phyloP scores from a whole-genome alignment of 2,888 invertebrate species.

The Napeogenes inachia region DNA sequence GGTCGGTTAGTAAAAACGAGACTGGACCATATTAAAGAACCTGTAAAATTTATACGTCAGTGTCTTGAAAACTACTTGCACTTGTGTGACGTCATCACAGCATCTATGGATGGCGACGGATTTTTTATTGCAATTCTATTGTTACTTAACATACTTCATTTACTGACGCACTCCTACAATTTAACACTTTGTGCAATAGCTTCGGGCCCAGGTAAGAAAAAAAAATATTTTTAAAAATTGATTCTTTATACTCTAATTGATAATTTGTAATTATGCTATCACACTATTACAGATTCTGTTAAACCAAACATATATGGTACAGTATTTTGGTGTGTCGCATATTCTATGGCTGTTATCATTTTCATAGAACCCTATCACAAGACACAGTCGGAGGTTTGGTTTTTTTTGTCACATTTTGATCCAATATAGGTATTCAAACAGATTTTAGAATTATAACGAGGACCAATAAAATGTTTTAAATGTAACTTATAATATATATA shows the following conservation, averaged over 20 bases:
- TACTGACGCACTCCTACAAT: neutral
- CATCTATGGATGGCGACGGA: neutral
- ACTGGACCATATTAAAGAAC: neutral
- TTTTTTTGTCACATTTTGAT: neutral
- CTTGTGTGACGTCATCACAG: neutral
- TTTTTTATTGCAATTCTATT: neutral
- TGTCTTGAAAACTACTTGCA: neutral
- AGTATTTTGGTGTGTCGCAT: neutral
- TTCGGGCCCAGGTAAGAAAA: neutral
- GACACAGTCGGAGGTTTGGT: neutral
- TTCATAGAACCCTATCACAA: conserved; percentile 1
- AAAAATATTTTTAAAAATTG: neutral
- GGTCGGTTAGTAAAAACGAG: neutral
- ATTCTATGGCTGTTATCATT: neutral
- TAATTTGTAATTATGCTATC: neutral
- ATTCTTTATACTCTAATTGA: neutral
- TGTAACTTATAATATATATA: no score
- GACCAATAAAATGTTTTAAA: no score
- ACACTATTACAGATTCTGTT: neutral
- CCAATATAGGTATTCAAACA: no score
- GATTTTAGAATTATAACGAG: no score
- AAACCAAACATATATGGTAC: neutral
- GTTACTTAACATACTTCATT: neutral
- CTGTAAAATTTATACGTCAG: neutral
- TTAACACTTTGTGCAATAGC: neutral